These are phyloP conservation scores for Upupa epops DNA, from an alignment of 2,113 vertebrate genomes.

Conservation along the genomic window DNA sequence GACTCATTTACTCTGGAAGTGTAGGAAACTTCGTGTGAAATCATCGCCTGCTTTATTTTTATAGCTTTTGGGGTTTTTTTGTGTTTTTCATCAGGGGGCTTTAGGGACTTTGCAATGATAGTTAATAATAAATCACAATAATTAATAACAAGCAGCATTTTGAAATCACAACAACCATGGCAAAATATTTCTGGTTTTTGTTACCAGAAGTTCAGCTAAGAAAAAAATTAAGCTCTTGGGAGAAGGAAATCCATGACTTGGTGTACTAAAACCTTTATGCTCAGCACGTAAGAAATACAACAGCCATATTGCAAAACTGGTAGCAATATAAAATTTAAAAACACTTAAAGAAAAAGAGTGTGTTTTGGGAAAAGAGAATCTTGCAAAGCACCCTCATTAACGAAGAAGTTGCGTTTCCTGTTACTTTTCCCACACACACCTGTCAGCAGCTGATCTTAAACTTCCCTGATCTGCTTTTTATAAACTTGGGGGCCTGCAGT, in stretches of 20 bases:
- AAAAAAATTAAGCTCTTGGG: background rate
- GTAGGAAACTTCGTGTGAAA: background rate
- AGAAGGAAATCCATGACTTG: background rate
- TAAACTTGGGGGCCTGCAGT: background rate
- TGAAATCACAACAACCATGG: slow-evolving; percentile 34
- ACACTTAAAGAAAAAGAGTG: background rate
- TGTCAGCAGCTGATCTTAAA: background rate
- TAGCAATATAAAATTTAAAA: slow-evolving; percentile 19
- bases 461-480: background rate
- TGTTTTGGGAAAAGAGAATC: background rate
- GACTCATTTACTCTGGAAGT: background rate
- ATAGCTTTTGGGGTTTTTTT: slow-evolving; percentile 23
- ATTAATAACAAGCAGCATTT: slow-evolving; percentile 35
- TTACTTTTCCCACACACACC: rapidly evolving
- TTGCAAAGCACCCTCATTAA: background rate
- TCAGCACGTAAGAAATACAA: background rate
- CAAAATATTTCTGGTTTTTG: slow-evolving; percentile 13
- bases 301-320: background rate
- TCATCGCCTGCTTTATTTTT: slow-evolving; percentile 33
- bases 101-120: slow-evolving; percentile 17
- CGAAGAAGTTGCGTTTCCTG: background rate
- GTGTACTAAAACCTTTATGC: background rate
- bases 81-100: slow-evolving; percentile 13
- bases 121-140: slow-evolving; percentile 36
- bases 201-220: background rate